Evolutionary conservation across 2,888 invertebrate species (phyloP).

Genomic region (Apomyelois bistriatella): DNA sequence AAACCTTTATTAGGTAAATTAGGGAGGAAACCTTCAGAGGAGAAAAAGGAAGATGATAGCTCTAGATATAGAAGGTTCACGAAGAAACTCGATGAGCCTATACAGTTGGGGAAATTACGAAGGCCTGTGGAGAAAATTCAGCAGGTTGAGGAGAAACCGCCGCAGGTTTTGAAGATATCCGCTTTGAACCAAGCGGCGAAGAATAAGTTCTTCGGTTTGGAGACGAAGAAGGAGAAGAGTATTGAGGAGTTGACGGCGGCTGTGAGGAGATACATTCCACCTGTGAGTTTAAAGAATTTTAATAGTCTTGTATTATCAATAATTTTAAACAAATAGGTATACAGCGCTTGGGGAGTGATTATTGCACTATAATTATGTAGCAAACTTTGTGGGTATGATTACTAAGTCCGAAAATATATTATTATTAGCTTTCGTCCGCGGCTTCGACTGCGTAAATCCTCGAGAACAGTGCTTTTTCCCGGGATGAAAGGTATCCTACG

Average conservation of each 20-base stretch:
- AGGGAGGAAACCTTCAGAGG: conserved; percentile 56
- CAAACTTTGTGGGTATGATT: too few relatives aligned
- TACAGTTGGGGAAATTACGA: conserved; percentile 62
- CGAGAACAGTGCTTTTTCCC: too few relatives aligned
- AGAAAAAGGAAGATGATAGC: conserved; percentile 58
- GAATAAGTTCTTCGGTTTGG: conserved; percentile 69
- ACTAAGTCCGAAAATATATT: too few relatives aligned
- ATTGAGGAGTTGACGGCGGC: conserved; percentile 66
- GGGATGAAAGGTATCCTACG: too few relatives aligned
- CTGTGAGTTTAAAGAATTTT: conserved; percentile 53
- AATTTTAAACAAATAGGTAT: too few relatives aligned
- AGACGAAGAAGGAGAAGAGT: conserved; percentile 58
- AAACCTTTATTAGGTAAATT: conserved; percentile 63
- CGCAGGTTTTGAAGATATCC: conserved; percentile 57
- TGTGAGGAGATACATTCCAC: conserved; percentile 69
- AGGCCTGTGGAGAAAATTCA: conserved; percentile 50
- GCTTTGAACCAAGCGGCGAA: conserved; percentile 64
- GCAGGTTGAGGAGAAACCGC: conserved; percentile 42
- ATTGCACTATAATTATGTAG: too few relatives aligned
- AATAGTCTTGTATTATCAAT: too few relatives aligned
- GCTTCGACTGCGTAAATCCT: too few relatives aligned
- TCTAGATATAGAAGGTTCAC: conserved; percentile 46
- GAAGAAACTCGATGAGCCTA: conserved; percentile 61
- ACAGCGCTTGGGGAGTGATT: too few relatives aligned
- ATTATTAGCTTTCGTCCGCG: too few relatives aligned